Conservation (phyloP, 2,113 vertebrate genomes). For the Vidua macroura region DNA sequence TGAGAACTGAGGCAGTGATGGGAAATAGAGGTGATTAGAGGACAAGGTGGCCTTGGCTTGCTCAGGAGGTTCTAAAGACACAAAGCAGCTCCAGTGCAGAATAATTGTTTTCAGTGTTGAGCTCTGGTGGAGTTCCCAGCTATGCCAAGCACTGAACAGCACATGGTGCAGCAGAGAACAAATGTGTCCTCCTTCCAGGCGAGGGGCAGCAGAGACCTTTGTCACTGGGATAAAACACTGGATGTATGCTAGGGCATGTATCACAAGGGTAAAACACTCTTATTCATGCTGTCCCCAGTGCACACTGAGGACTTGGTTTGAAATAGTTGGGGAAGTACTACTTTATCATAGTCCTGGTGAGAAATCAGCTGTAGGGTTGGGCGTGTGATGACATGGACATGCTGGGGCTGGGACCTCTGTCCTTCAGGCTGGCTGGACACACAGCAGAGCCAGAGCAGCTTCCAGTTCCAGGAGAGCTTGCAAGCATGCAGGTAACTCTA, state of each 20-base stretch:
- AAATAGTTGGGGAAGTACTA: neutral
- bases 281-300: neutral
- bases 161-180: neutral
- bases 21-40: neutral
- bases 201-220: neutral
- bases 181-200: rapidly evolving
- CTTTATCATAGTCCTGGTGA: neutral
- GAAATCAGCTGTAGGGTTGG: neutral
- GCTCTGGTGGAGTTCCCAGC: neutral
- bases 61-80: neutral
- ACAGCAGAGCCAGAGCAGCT: neutral
- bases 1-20: neutral
- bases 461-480: neutral
- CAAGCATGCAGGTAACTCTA: neutral
- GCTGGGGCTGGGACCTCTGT: neutral
- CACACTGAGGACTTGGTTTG: neutral
- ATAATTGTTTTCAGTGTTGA: neutral
- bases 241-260: neutral
- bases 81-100: neutral
- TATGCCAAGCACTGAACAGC: neutral
- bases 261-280: neutral
- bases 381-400: rapidly evolving
- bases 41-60: neutral
- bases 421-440: neutral
- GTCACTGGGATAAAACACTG: neutral